These are phyloP conservation scores for Kradibia gibbosae DNA, from an alignment of 1,140 invertebrate species.

Conservation along the genomic window DNA sequence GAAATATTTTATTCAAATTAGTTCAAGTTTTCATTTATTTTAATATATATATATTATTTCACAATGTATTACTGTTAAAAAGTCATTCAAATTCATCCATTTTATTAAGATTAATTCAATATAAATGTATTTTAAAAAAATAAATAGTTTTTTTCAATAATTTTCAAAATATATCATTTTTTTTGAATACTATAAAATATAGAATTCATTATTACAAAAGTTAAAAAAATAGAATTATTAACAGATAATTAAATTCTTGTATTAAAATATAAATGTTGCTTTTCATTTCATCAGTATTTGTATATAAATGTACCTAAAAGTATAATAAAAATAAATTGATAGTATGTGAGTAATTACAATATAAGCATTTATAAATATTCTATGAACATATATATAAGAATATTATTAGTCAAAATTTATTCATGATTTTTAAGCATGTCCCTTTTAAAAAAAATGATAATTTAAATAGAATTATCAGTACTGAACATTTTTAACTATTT, in stretches of 20 bases:
- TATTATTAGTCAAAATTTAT: neutral
- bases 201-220: neutral
- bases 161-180: conserved; percentile 32
- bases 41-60: too few species aligned
- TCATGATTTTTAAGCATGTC: too few species aligned
- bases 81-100: neutral
- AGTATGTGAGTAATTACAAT: neutral
- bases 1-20: neutral
- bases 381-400: neutral
- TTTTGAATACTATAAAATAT: conserved; percentile 21
- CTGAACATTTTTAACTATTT: conserved; percentile 41
- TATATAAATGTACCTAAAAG: neutral
- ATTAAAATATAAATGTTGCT: too few species aligned
- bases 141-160: conserved; percentile 45
- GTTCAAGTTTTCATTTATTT: neutral
- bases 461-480: neutral
- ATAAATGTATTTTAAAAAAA: conserved; percentile 54
- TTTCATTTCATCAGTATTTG: neutral
- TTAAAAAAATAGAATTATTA: conserved; percentile 1
- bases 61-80: too few species aligned
- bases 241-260: too few species aligned
- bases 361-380: neutral
- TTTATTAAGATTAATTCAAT: conserved; percentile 40
- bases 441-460: too few species aligned
- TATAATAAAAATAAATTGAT: neutral